Evolutionary conservation across 1,140 invertebrate species (phyloP).

Genomic region (Orussus abietinus): DNA sequence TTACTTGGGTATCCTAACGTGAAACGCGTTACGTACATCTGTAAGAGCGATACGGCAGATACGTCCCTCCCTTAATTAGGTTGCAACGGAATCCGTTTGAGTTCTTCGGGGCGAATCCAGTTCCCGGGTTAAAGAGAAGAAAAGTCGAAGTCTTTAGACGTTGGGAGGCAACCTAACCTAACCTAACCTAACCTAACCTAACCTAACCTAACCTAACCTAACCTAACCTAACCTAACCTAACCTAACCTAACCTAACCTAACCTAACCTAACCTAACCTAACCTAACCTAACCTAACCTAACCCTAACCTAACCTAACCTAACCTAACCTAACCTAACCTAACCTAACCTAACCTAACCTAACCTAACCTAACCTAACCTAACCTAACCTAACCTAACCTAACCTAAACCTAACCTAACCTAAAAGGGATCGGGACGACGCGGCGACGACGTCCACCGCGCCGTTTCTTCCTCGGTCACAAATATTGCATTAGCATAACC

Average conservation of each 20-base stretch:
- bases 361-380: slow-evolving; percentile 34
- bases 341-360: slow-evolving; percentile 36
- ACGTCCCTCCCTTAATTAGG: too few relatives aligned
- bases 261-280: slow-evolving; percentile 34
- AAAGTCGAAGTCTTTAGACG: not conserved
- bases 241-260: slow-evolving; percentile 34
- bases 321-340: slow-evolving; percentile 34
- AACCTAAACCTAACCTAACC: slow-evolving; percentile 34
- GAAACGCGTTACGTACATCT: too few relatives aligned
- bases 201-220: slow-evolving; percentile 28
- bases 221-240: slow-evolving; percentile 26
- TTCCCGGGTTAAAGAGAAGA: not conserved
- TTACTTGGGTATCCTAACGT: too few relatives aligned
- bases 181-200: slow-evolving; percentile 27
- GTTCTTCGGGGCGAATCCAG: slow-evolving; percentile 7
- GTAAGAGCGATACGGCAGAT: too few relatives aligned
- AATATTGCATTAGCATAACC: too few relatives aligned
- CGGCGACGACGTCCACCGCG: too few relatives aligned
- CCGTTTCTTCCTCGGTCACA: too few relatives aligned
- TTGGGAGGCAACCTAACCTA: slow-evolving; percentile 20
- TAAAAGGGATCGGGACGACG: too few relatives aligned
- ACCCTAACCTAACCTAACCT: slow-evolving; percentile 31
- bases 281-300: slow-evolving; percentile 30
- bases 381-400: slow-evolving; percentile 35
- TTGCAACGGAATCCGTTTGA: too few relatives aligned